A percentile compares a stretch with the other conserved stretches of the same genome.
Conservation (phyloP, 2,888 invertebrate species). For the Eurytoma adleriae region DNA sequence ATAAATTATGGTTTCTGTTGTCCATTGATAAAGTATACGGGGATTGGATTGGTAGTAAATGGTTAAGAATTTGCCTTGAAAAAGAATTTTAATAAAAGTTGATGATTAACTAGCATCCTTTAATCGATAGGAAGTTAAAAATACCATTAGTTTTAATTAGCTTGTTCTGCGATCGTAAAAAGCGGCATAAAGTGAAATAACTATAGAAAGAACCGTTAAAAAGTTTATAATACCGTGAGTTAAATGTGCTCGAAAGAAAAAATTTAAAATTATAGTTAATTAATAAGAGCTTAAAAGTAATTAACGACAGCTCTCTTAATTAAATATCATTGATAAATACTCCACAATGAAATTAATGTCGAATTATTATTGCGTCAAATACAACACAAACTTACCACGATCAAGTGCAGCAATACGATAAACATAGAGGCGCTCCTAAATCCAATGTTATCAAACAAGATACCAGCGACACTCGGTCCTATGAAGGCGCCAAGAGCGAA, state of each 20-base stretch:
- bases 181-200: too few species aligned
- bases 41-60: background rate
- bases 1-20: background rate
- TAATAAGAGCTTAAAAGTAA: background rate
- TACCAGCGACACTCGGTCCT: constrained; percentile 87
- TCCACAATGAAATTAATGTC: background rate
- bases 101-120: too few species aligned
- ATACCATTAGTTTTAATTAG: too few species aligned
- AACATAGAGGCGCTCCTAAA: constrained; percentile 85
- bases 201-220: too few species aligned
- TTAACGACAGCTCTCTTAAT: background rate
- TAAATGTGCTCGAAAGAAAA: too few species aligned
- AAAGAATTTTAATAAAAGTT: too few species aligned
- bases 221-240: too few species aligned
- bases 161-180: too few species aligned
- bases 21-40: too few species aligned
- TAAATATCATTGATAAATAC: constrained; percentile 22
- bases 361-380: background rate
- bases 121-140: too few species aligned
- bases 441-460: constrained; percentile 85
- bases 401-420: constrained; percentile 81
- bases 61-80: background rate
- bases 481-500: constrained; percentile 93
- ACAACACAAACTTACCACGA: constrained; percentile 79
- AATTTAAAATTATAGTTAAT: too few species aligned